Conservation (phyloP, 2,113 vertebrate genomes). For the Brachypteracias leptosomus region DNA sequence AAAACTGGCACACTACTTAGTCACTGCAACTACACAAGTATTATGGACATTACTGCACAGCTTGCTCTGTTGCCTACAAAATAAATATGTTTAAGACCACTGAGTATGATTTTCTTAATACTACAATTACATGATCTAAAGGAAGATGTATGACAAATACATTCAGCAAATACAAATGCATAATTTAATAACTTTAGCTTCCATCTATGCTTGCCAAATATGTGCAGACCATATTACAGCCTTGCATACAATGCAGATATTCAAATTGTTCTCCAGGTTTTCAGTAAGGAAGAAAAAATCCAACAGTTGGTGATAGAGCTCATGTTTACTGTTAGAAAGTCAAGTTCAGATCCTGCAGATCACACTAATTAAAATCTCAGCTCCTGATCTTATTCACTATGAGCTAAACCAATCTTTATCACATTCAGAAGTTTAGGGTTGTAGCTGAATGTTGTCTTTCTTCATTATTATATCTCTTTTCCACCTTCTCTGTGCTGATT, state of each 20-base stretch:
- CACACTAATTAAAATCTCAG: neutral
- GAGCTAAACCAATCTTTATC: neutral
- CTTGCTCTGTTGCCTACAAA: neutral
- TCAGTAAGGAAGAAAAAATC: neutral
- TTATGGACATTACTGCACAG: neutral
- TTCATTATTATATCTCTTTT: neutral
- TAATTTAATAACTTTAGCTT: neutral
- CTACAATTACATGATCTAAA: neutral
- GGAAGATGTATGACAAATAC: neutral
- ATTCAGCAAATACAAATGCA: neutral
- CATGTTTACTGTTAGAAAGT: neutral
- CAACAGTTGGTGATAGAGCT: neutral
- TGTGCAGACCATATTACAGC: neutral
- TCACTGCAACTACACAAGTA: neutral
- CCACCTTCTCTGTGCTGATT: neutral
- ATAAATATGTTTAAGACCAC: neutral
- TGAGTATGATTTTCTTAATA: neutral
- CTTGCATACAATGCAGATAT: neutral
- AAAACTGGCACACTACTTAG: neutral
- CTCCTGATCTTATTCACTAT: neutral
- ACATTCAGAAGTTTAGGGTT: neutral
- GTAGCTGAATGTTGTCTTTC: neutral
- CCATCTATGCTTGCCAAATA: neutral
- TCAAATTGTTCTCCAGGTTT: neutral
- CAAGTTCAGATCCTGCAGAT: neutral